Percentiles rank a stretch among this genome's conserved stretches.
These are phyloP conservation scores for Drosophila pallidifrons DNA, from an alignment of 1,140 invertebrate genomes.

Conservation along the genomic window DNA sequence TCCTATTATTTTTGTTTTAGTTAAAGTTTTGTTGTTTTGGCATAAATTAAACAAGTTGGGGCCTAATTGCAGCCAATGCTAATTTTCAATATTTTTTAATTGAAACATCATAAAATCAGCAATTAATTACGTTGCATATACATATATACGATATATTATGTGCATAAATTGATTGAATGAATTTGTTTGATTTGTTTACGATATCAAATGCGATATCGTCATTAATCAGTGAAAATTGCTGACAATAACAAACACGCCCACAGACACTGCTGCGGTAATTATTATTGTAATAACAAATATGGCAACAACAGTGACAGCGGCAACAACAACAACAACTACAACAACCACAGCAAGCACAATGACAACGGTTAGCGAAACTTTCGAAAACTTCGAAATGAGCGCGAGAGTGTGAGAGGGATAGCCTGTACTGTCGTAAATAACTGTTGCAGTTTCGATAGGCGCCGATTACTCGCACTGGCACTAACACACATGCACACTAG, in stretches of 20 bases:
- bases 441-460: constrained; percentile 13
- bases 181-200: constrained; percentile 53
- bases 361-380: constrained; percentile 19
- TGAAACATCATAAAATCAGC: constrained; percentile 56
- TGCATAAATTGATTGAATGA: constrained; percentile 29
- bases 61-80: constrained; percentile 36
- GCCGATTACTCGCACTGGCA: background rate
- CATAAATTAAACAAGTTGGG: constrained; percentile 44
- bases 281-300: constrained; percentile 29
- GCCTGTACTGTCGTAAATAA: constrained; percentile 12
- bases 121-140: constrained; percentile 41
- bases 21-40: constrained; percentile 7
- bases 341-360: background rate
- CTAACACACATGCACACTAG: background rate
- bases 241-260: constrained; percentile 61
- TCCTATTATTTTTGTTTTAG: background rate
- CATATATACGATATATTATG: background rate
- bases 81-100: constrained; percentile 53
- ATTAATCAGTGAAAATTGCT: constrained; percentile 67
- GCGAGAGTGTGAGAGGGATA: constrained; percentile 20
- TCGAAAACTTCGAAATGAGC: constrained; percentile 15
- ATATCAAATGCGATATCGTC: constrained; percentile 47
- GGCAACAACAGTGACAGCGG: constrained; percentile 8
- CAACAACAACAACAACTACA: background rate
- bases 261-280: constrained; percentile 23